These are phyloP conservation scores for Mesoligia furuncula DNA, from an alignment of 2,888 invertebrate genomes.

Conservation along the genomic window DNA sequence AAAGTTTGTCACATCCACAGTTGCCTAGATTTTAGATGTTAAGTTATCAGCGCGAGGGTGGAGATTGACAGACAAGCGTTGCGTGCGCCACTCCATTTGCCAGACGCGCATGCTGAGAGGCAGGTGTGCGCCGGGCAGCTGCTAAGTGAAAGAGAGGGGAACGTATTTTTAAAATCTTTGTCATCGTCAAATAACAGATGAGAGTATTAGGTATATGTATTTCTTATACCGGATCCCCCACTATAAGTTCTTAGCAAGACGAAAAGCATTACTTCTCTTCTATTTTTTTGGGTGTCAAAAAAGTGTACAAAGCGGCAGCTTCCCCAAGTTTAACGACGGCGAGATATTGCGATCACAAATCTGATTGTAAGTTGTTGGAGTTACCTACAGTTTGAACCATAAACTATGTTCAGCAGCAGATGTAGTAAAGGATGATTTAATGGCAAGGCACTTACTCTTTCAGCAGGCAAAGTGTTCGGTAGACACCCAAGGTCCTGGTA, in stretches of 20 bases:
- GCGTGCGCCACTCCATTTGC: background rate
- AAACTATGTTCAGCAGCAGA: background rate
- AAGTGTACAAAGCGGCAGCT: too few species aligned
- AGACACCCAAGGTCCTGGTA: conserved; percentile 73
- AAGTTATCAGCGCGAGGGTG: background rate
- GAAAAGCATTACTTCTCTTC: too few species aligned
- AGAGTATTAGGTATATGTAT: too few species aligned
- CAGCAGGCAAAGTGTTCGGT: conserved; percentile 69
- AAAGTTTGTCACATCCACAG: too few species aligned
- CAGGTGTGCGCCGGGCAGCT: too few species aligned
- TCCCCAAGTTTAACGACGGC: background rate
- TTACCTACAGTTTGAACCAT: background rate
- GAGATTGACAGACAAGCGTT: background rate
- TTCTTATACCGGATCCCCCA: too few species aligned
- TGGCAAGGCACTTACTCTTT: conserved; percentile 64
- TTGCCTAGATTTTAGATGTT: too few species aligned
- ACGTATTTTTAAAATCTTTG: too few species aligned
- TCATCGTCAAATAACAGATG: too few species aligned
- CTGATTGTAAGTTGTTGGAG: background rate
- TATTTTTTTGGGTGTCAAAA: too few species aligned
- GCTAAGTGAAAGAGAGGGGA: too few species aligned
- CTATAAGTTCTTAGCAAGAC: too few species aligned
- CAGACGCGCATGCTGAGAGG: background rate
- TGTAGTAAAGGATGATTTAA: background rate
- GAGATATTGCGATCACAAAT: background rate